Evolutionary conservation across 2,888 invertebrate genomes (phyloP).

Genomic region (Eupithecia insigniata): DNA sequence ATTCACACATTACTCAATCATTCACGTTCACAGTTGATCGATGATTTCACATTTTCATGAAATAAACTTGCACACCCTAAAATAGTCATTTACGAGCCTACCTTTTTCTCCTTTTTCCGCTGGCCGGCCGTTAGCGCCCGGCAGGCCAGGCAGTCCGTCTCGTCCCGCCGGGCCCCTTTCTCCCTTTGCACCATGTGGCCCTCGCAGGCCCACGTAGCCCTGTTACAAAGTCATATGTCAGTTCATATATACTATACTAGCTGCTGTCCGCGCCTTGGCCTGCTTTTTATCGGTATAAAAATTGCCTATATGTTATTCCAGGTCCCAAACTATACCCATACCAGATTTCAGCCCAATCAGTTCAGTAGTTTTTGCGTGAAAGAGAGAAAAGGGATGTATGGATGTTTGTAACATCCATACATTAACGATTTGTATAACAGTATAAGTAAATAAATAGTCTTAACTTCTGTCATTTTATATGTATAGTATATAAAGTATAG

Average conservation of each 20-base stretch:
- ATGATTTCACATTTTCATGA: neutral
- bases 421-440: no score
- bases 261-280: no score
- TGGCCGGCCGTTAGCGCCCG: constrained; percentile 83
- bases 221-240: constrained; percentile 63
- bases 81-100: constrained; percentile 47
- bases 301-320: no score
- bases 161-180: constrained; percentile 87
- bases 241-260: neutral
- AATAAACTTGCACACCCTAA: neutral
- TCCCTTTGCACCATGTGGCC: constrained; percentile 87
- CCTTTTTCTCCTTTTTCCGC: constrained; percentile 91
- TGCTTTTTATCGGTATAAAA: neutral
- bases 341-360: no score
- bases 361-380: no score
- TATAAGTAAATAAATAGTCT: no score
- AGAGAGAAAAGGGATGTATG: no score
- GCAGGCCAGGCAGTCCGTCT: constrained; percentile 87
- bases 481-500: no score
- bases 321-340: no score
- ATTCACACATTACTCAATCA: neutral
- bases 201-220: constrained; percentile 81
- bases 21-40: neutral
- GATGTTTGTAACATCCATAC: no score
- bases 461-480: no score